These are phyloP conservation scores for Ceryle rudis DNA, from an alignment of 2,797 vertebrate genomes.

Conservation along the genomic window DNA sequence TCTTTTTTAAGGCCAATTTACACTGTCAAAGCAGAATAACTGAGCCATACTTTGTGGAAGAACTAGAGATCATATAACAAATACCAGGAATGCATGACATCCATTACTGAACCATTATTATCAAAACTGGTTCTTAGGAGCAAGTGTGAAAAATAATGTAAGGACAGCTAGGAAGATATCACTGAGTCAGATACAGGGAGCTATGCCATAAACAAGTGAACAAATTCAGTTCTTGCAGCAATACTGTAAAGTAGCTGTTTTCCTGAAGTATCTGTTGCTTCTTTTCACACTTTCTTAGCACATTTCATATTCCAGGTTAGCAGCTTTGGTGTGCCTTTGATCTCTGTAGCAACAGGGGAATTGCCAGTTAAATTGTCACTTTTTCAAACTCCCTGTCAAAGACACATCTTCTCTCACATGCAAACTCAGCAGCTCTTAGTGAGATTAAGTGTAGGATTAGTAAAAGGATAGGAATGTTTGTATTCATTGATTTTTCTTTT, in stretches of 20 bases:
- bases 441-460: conserved; percentile 47
- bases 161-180: neutral
- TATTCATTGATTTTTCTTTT: neutral
- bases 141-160: neutral
- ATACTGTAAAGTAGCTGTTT: neutral
- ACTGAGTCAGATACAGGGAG: neutral
- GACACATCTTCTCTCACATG: neutral
- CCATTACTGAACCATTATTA: neutral
- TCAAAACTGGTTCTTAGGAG: neutral
- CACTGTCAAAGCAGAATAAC: neutral
- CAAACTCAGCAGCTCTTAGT: conserved; percentile 30
- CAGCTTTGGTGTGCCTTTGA: conserved; percentile 52
- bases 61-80: neutral
- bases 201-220: conserved; percentile 8
- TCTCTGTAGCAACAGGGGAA: conserved; percentile 36
- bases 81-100: rapidly evolving
- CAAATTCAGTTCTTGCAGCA: neutral
- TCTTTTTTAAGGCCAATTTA: neutral
- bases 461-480: conserved; percentile 14
- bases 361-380: conserved; percentile 55
- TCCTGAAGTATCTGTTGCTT: conserved; percentile 49
- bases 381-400: conserved; percentile 44
- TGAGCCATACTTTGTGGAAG: neutral
- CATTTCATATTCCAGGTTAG: conserved; percentile 43
- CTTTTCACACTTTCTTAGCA: conserved; percentile 41